Percentiles rank a stretch among this genome's conserved stretches.
These are phyloP conservation scores for Orchestes rusci DNA, from an alignment of 2,888 invertebrate species.

Conservation along the genomic window DNA sequence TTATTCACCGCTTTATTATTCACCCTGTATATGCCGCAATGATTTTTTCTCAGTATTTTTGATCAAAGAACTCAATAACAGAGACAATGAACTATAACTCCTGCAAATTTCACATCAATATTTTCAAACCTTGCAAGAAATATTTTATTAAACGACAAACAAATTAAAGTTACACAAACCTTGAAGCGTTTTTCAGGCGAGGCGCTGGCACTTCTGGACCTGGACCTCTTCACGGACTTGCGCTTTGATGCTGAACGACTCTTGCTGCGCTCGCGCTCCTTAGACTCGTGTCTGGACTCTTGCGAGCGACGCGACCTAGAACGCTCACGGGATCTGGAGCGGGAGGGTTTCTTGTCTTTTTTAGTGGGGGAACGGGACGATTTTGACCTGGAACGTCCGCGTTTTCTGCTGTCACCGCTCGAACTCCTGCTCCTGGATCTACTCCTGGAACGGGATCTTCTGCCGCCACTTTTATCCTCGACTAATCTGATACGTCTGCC, in stretches of 20 bases:
- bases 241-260: constrained; percentile 32
- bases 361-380: constrained; percentile 35
- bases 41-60: no score
- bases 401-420: constrained; percentile 40
- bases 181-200: constrained; percentile 22
- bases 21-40: no score
- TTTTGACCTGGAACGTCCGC: constrained; percentile 37
- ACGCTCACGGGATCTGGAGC: constrained; percentile 52
- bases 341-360: constrained; percentile 42
- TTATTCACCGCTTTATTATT: no score
- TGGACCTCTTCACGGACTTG: constrained; percentile 21
- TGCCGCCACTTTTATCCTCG: constrained; percentile 66
- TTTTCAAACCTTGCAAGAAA: no score
- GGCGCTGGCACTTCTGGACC: constrained; percentile 22
- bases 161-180: no score
- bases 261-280: constrained; percentile 23
- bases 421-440: constrained; percentile 41
- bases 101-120: no score
- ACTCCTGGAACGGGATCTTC: constrained; percentile 38
- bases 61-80: no score
- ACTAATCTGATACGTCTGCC: constrained; percentile 83
- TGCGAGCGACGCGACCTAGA: constrained; percentile 19
- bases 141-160: no score
- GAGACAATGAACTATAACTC: no score
- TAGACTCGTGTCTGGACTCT: constrained; percentile 22